These are phyloP conservation scores for Cephus spinipes DNA, from an alignment of 2,888 invertebrate genomes.

Conservation along the genomic window DNA sequence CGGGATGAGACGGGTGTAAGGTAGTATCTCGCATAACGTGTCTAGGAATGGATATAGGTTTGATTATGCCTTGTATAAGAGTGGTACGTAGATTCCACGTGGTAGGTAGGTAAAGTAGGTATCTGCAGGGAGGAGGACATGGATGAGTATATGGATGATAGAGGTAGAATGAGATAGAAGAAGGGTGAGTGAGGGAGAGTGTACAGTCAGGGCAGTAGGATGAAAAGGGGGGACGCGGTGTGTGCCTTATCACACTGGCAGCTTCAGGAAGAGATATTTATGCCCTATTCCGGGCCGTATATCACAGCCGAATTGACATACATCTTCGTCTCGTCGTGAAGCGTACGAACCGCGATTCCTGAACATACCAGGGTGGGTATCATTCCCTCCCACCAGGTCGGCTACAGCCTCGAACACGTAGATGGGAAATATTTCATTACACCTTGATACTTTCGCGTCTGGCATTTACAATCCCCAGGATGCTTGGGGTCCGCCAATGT, in stretches of 20 bases:
- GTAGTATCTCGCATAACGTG: not conserved
- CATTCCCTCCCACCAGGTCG: not conserved
- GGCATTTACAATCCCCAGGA: constrained; percentile 47
- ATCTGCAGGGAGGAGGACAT: not conserved
- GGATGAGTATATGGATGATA: not conserved
- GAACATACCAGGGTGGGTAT: not conserved
- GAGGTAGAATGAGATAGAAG: not conserved
- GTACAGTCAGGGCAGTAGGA: not conserved
- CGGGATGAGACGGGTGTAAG: not conserved
- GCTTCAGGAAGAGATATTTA: not conserved
- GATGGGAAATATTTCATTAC: not conserved
- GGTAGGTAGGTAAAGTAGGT: not conserved
- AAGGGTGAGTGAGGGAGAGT: not conserved
- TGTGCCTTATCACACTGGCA: not conserved
- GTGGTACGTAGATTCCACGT: not conserved
- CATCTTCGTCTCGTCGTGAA: not conserved
- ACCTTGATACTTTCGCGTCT: constrained; percentile 27
- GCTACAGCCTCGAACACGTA: not conserved
- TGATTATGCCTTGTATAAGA: not conserved
- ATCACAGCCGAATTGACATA: not conserved
- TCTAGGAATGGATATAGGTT: not conserved
- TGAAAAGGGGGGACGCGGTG: not conserved
- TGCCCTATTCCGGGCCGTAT: not conserved
- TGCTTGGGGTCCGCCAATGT: constrained; percentile 25
- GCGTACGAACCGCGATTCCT: not conserved